These are phyloP conservation scores for Glaucidium brasilianum DNA, from an alignment of 2,113 vertebrate genomes.

Conservation along the genomic window DNA sequence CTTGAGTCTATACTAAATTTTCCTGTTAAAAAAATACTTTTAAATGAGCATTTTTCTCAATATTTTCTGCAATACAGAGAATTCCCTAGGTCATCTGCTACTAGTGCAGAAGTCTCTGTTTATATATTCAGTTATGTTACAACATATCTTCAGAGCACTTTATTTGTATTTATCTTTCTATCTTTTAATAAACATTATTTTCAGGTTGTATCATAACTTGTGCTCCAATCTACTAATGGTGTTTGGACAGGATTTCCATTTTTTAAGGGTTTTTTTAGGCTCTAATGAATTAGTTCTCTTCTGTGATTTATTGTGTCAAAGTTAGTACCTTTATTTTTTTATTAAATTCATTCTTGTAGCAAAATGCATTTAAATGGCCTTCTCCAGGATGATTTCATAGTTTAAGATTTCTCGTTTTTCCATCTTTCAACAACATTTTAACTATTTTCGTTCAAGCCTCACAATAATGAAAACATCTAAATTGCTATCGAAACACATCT, in stretches of 20 bases:
- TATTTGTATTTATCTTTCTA: neutral
- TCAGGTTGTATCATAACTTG: neutral
- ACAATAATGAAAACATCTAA: neutral
- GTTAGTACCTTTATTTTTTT: neutral
- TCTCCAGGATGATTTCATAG: neutral
- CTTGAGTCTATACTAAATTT: neutral
- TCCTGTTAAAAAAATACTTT: neutral
- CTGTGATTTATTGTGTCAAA: neutral
- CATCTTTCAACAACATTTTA: neutral
- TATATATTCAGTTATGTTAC: neutral
- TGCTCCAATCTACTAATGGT: neutral
- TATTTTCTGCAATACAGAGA: neutral
- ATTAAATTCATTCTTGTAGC: neutral
- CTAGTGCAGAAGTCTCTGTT: neutral
- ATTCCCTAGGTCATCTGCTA: neutral
- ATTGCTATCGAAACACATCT: neutral
- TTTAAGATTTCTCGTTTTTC: neutral
- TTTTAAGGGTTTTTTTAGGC: neutral
- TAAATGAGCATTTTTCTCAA: neutral
- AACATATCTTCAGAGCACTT: neutral
- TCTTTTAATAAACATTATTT: neutral
- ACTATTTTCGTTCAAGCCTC: neutral
- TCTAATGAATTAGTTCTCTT: constrained; percentile 15
- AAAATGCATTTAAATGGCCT: neutral
- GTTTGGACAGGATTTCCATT: neutral